Conservation (phyloP, 2,888 invertebrate species). For the Diarsia dahlii region DNA sequence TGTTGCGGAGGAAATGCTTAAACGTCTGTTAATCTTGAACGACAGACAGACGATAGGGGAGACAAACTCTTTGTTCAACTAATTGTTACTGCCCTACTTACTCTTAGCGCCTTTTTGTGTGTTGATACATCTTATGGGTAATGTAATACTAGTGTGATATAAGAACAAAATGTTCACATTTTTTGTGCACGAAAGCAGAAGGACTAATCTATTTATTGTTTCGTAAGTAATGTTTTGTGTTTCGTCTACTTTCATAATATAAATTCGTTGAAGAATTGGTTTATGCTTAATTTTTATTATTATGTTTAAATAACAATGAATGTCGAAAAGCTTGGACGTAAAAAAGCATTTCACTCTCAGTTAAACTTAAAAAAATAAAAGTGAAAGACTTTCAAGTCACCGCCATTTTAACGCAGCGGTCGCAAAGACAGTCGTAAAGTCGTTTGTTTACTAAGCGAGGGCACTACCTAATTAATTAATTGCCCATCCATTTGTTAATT, state of each 20-base stretch:
- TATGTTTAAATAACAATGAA: not conserved
- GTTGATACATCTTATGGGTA: constrained; percentile 16
- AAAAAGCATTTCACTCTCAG: not conserved
- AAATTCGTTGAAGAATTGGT: no score
- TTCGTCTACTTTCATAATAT: not conserved
- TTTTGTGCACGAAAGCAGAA: constrained; percentile 16
- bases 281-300: not conserved
- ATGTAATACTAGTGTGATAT: constrained; percentile 5
- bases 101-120: constrained; percentile 34
- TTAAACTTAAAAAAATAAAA: not conserved
- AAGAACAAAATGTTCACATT: not conserved
- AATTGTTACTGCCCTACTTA: constrained; percentile 73
- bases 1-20: constrained; percentile 83
- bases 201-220: constrained; percentile 1
- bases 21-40: constrained; percentile 83
- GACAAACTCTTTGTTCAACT: constrained; percentile 71
- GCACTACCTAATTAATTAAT: constrained; percentile 77
- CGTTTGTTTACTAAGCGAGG: constrained; percentile 72
- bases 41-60: constrained; percentile 72
- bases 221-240: not conserved
- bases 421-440: constrained; percentile 52
- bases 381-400: constrained; percentile 1
- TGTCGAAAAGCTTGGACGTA: not conserved
- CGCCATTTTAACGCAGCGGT: constrained; percentile 19
- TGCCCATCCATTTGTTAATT: constrained; percentile 77